phyloP scores from a whole-genome alignment of 2,797 vertebrate genomes.

The Mormyrops boulengeri region DNA sequence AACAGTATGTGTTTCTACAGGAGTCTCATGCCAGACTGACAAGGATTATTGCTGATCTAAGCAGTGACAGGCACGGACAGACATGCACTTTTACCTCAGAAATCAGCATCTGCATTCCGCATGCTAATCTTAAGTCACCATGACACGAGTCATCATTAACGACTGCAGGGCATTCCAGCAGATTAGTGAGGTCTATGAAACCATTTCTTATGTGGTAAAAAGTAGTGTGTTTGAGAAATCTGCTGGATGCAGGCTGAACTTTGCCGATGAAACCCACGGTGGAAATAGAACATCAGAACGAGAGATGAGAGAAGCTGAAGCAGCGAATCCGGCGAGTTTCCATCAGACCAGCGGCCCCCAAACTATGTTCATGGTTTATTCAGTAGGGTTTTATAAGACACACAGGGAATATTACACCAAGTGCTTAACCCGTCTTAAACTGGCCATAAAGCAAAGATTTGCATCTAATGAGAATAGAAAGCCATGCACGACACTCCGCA shows the following conservation, averaged over 20 bases:
- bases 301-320: neutral
- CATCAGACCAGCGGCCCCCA: slow-evolving; percentile 23
- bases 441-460: slow-evolving; percentile 23
- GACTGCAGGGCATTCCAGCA: slow-evolving; percentile 17
- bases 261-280: neutral
- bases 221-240: slow-evolving; percentile 18
- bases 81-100: slow-evolving; percentile 25
- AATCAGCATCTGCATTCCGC: neutral
- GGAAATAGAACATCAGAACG: neutral
- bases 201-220: slow-evolving; percentile 11
- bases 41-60: slow-evolving; percentile 23
- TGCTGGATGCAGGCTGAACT: neutral
- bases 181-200: slow-evolving; percentile 16
- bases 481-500: slow-evolving; percentile 23
- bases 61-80: slow-evolving; percentile 32
- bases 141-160: slow-evolving; percentile 17
- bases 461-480: slow-evolving; percentile 31
- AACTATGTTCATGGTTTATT: slow-evolving; percentile 21
- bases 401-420: slow-evolving; percentile 20
- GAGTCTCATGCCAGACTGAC: slow-evolving; percentile 11
- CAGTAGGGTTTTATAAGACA: slow-evolving; percentile 28
- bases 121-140: neutral
- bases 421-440: slow-evolving; percentile 27
- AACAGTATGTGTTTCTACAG: slow-evolving; percentile 16
- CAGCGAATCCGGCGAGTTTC: slow-evolving; percentile 26